Evolutionary conservation across 2,888 invertebrate genomes (phyloP).

Genomic region (Crematogaster levior): DNA sequence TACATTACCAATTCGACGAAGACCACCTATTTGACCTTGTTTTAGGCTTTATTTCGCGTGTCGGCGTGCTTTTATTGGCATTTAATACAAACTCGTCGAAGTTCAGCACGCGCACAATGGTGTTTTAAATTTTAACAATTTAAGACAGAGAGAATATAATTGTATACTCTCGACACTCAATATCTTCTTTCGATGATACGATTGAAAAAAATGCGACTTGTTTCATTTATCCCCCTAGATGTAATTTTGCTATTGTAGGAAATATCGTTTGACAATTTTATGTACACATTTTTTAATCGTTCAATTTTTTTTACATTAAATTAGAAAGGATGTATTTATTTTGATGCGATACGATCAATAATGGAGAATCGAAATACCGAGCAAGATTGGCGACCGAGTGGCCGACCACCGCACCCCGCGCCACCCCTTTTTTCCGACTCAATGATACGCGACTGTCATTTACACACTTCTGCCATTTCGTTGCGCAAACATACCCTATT

Average conservation of each 20-base stretch:
- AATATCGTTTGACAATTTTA: not conserved
- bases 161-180: not conserved
- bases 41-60: slow-evolving; percentile 76
- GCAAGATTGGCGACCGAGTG: slow-evolving; percentile 67
- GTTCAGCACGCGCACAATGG: slow-evolving; percentile 32
- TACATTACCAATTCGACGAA: slow-evolving; percentile 85
- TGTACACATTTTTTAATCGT: not conserved
- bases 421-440: slow-evolving; percentile 54
- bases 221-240: not conserved
- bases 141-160: no score
- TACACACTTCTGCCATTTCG: slow-evolving; percentile 78
- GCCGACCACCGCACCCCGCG: slow-evolving; percentile 54
- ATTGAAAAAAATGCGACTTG: not conserved
- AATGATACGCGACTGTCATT: slow-evolving; percentile 75
- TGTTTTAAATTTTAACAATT: not conserved
- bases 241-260: not conserved
- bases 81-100: slow-evolving; percentile 49
- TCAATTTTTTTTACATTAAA: not conserved
- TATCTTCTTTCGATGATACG: not conserved
- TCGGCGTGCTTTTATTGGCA: slow-evolving; percentile 57
- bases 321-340: slow-evolving; percentile 21
- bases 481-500: slow-evolving; percentile 71
- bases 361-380: slow-evolving; percentile 21
- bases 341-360: slow-evolving; percentile 12
- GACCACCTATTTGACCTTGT: slow-evolving; percentile 79